A percentile compares a stretch with the other conserved stretches of the same genome.
Conservation (phyloP, 2,888 invertebrate genomes). For the Heliconius cydno region DNA sequence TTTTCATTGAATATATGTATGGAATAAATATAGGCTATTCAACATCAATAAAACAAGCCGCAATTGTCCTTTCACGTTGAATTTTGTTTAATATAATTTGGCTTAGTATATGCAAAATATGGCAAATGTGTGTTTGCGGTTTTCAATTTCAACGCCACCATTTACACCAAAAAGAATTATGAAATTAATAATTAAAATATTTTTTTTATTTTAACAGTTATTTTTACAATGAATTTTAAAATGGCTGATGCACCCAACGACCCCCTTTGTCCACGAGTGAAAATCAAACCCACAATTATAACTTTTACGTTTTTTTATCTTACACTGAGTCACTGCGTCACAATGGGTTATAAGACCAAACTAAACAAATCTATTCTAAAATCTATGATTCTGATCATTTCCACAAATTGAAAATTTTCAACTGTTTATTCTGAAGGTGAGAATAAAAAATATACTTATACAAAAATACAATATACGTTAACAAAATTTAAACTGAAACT, state of each 20-base stretch:
- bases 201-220: background rate
- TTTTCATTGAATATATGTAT: background rate
- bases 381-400: too few relatives aligned
- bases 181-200: background rate
- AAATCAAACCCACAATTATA: too few relatives aligned
- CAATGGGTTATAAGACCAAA: too few relatives aligned
- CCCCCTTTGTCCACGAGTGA: too few relatives aligned
- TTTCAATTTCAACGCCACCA: background rate
- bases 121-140: background rate
- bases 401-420: background rate
- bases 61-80: background rate
- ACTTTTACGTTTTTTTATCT: too few relatives aligned
- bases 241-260: too few relatives aligned
- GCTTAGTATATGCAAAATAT: background rate
- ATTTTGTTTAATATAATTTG: conserved; percentile 9
- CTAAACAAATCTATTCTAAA: too few relatives aligned
- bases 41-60: background rate
- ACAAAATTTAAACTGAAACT: conserved; percentile 26
- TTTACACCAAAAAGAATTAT: background rate
- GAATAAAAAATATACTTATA: background rate
- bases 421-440: background rate
- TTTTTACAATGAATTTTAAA: too few relatives aligned
- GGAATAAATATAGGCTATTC: background rate
- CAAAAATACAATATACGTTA: conserved; percentile 6
- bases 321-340: too few relatives aligned